These are phyloP conservation scores for Phrynocephalus versicolor DNA, from an alignment of 2,113 vertebrate genomes.

Conservation along the genomic window DNA sequence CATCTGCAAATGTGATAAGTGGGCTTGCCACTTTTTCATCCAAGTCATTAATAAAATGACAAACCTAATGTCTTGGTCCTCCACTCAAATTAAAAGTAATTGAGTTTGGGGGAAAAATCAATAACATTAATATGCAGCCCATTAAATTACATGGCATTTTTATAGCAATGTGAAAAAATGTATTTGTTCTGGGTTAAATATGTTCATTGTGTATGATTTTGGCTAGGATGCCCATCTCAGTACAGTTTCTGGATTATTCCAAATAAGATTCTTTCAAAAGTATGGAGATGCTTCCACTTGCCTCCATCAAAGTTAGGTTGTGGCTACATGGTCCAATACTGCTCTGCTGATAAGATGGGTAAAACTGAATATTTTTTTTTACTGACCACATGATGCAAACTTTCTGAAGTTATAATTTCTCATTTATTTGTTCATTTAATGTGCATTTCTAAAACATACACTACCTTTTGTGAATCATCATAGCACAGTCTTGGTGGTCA, in stretches of 20 bases:
- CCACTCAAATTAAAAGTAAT: slow-evolving; percentile 29
- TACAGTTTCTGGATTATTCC: neutral
- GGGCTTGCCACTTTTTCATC: slow-evolving; percentile 30
- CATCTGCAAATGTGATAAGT: slow-evolving; percentile 33
- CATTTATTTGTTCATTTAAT: neutral
- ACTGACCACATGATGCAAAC: neutral
- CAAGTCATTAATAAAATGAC: slow-evolving; percentile 23
- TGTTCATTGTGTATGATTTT: slow-evolving; percentile 7
- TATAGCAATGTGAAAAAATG: slow-evolving; percentile 27
- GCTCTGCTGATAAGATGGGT: too few species aligned
- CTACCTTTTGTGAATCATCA: neutral
- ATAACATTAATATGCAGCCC: slow-evolving; percentile 38
- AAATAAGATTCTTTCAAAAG: neutral
- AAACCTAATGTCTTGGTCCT: slow-evolving; percentile 9
- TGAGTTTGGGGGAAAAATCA: slow-evolving; percentile 49
- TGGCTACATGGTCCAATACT: too few species aligned
- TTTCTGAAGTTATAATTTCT: neutral
- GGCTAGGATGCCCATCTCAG: neutral
- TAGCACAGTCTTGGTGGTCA: neutral
- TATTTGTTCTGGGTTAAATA: slow-evolving; percentile 24
- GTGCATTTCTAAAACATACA: neutral
- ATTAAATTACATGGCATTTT: slow-evolving; percentile 24
- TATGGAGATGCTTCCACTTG: neutral
- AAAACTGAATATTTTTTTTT: too few species aligned
- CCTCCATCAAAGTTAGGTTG: neutral